These are phyloP conservation scores for Leptura quadrifasciata DNA, from an alignment of 2,888 invertebrate genomes.

Conservation along the genomic window DNA sequence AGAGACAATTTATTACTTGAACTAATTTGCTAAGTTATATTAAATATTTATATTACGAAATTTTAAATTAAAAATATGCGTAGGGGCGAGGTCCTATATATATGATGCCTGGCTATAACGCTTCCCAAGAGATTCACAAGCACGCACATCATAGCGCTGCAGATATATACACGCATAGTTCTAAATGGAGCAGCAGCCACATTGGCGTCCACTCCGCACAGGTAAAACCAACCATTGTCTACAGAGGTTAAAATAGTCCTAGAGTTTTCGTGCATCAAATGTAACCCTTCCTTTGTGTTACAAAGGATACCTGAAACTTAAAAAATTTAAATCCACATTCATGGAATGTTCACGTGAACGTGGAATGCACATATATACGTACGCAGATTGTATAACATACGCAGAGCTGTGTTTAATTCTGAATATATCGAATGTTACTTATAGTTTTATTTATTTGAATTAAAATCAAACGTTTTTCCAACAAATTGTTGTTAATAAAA, in stretches of 20 bases:
- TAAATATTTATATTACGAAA: constrained; percentile 56
- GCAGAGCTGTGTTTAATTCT: too few relatives aligned
- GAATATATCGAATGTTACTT: too few relatives aligned
- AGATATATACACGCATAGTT: constrained; percentile 70
- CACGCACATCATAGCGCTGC: constrained; percentile 68
- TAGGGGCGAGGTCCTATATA: constrained; percentile 49
- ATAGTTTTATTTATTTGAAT: too few relatives aligned
- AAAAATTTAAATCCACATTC: too few relatives aligned
- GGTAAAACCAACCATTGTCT: constrained; percentile 13
- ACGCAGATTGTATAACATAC: too few relatives aligned
- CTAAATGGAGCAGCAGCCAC: constrained; percentile 60
- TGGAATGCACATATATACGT: too few relatives aligned
- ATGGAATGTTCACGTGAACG: too few relatives aligned
- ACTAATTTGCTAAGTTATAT: constrained; percentile 54
- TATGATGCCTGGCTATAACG: constrained; percentile 49
- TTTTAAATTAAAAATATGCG: constrained; percentile 55
- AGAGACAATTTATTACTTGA: constrained; percentile 50
- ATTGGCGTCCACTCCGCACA: constrained; percentile 27
- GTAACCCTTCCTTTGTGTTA: too few relatives aligned
- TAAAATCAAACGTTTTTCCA: too few relatives aligned
- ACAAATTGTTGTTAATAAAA: too few relatives aligned
- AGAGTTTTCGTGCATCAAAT: not conserved
- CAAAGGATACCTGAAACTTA: too few relatives aligned
- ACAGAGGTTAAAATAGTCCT: constrained; percentile 27
- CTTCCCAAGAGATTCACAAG: constrained; percentile 58